Conservation (phyloP, 2,113 vertebrate genomes). For the Oreochromis spilurus region DNA sequence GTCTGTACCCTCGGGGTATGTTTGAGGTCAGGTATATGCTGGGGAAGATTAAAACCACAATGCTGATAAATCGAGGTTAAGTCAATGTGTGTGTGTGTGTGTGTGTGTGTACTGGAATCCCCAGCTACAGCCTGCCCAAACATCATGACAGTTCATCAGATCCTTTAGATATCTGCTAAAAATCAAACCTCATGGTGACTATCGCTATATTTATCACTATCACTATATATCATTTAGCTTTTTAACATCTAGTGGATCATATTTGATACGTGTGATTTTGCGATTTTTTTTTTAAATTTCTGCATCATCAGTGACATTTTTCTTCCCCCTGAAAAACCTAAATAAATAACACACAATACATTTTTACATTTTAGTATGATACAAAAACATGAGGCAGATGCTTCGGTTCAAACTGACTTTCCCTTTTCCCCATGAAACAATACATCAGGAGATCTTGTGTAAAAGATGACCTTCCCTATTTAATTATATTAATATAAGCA, state of each 20-base stretch:
- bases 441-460: neutral
- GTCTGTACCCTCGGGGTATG: neutral
- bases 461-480: neutral
- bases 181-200: neutral
- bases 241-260: neutral
- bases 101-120: neutral
- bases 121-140: neutral
- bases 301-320: neutral
- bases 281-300: rapidly evolving
- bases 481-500: neutral
- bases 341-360: neutral
- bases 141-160: neutral
- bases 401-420: neutral
- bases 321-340: neutral
- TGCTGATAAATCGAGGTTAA: neutral
- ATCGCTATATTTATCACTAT: neutral
- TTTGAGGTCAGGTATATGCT: neutral
- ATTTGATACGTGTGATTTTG: neutral
- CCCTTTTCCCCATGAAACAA: neutral
- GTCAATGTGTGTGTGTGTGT: neutral
- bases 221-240: neutral
- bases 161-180: neutral
- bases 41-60: neutral
- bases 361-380: neutral
- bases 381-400: neutral